These are phyloP conservation scores for Pseudolaguvia tuberculata DNA, from an alignment of 2,113 vertebrate species.

Conservation along the genomic window DNA sequence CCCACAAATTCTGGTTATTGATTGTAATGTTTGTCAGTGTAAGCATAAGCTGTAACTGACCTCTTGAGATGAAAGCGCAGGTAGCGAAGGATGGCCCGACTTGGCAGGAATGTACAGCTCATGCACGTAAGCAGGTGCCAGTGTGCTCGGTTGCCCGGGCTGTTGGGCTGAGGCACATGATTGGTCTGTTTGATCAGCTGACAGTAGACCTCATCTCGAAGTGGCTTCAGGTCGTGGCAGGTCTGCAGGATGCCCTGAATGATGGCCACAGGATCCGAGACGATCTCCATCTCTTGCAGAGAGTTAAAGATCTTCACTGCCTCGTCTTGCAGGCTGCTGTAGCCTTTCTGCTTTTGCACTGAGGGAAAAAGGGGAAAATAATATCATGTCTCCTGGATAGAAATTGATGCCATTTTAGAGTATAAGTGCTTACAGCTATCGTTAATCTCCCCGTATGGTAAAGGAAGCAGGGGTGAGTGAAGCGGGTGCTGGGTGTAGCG, in stretches of 20 bases:
- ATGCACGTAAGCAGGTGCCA: constrained; percentile 89
- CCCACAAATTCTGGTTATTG: neutral
- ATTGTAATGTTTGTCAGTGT: neutral
- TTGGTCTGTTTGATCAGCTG: constrained; percentile 94
- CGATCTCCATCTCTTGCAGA: constrained; percentile 86
- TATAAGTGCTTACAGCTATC: constrained; percentile 68
- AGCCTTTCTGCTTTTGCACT: constrained; percentile 86
- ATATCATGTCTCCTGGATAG: neutral
- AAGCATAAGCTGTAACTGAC: constrained; percentile 52
- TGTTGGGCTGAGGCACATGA: constrained; percentile 85
- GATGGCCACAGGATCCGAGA: constrained; percentile 85
- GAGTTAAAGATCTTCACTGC: constrained; percentile 90
- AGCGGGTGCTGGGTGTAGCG: constrained; percentile 88
- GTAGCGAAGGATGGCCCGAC: constrained; percentile 84
- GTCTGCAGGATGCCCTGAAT: constrained; percentile 91
- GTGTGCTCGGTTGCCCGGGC: constrained; percentile 79
- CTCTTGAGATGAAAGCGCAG: constrained; percentile 88
- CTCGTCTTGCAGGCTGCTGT: constrained; percentile 88
- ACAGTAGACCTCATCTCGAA: constrained; percentile 88
- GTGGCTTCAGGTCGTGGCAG: constrained; percentile 84
- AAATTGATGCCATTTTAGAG: neutral
- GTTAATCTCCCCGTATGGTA: constrained; percentile 82
- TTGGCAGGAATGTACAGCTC: constrained; percentile 88
- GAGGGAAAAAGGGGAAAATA: neutral
- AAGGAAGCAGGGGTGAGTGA: constrained; percentile 82